Evolutionary conservation across 2,888 invertebrate species (phyloP), one percentile per base, ranked within the genome.

Genomic region (Oasisia sp.): DNA sequence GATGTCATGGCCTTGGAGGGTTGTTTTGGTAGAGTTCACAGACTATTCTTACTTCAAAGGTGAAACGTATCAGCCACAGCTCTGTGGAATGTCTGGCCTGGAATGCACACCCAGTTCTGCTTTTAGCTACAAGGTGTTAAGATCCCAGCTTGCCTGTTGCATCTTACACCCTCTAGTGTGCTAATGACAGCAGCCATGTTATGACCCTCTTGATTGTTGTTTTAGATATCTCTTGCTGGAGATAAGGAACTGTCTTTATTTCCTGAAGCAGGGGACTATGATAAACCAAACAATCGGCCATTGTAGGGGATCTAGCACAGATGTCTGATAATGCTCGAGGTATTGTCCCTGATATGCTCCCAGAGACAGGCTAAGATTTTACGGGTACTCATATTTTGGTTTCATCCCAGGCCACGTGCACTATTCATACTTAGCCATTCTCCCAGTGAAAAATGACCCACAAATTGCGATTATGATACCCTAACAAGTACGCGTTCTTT

Each of bases 71-170:
- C 74, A 74, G 74, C 1, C n/a, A 74, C 74, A 19, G 50, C 14
- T 12, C 50, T 50, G 50, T 50, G 74, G 74, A 74, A 74, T 74
- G 27, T 74, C 74, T 19, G 27, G 27, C 27, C 74, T 19, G 3
- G n/a, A 74, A 74, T 74, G 74, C 27, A 74, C 27, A 74, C 74
- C 14, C 19, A 74, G 50, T 50, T 50, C 50, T 74, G 74, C 27
- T 74, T 74, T 74, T 74, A n/a, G 74, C 74, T 27, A 74, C 74
- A 74, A 74, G 74, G 74, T 74, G 74, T n/a, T 74, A 74, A 74
- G n/a, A 74, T 74, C 7, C 74, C 19, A 38, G 74, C 7, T 74
- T 74, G n/a, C 74, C 56, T 56, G 56, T 19, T 56, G 56, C 56
- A 56, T 11, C 14, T 11, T 27, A 19, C 74, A 19, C 74, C n/a